phyloP scores from a whole-genome alignment of 2,797 vertebrate genomes.

The Toxotes lorentzi region DNA sequence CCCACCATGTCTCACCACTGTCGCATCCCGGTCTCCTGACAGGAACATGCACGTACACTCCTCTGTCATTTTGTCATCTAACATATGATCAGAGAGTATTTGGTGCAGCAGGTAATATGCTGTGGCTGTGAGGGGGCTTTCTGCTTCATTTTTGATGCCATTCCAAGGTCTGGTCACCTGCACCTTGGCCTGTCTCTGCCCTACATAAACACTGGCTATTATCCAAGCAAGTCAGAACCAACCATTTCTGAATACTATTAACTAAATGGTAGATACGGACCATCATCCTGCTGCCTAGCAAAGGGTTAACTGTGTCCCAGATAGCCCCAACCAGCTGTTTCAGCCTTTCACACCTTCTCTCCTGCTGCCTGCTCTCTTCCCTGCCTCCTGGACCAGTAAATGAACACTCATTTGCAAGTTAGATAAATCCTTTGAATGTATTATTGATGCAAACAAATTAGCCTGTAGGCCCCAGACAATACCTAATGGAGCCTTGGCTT shows the following conservation, averaged over 20 bases:
- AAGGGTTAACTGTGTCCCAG: conserved; percentile 80
- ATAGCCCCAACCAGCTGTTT: conserved; percentile 79
- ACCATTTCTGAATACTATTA: conserved; percentile 41
- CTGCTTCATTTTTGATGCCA: conserved; percentile 70
- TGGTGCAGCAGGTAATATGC: conserved; percentile 67
- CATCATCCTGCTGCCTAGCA: conserved; percentile 31
- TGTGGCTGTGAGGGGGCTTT: conserved; percentile 56
- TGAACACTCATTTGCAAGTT: conserved; percentile 90
- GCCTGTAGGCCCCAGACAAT: conserved; percentile 87
- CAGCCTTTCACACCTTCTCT: conserved; percentile 77
- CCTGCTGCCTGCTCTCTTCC: conserved; percentile 78
- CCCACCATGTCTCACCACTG: conserved; percentile 47
- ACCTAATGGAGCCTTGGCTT: conserved; percentile 88
- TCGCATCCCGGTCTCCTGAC: conserved; percentile 37
- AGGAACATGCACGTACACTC: conserved; percentile 30
- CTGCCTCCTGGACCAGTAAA: conserved; percentile 86
- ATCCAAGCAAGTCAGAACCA: conserved; percentile 59
- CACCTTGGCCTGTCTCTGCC: conserved; percentile 59
- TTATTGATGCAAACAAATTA: conserved; percentile 90
- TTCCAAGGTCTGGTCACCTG: conserved; percentile 72
- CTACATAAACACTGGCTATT: conserved; percentile 64
- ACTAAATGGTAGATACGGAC: conserved; percentile 43
- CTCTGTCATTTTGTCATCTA: conserved; percentile 78
- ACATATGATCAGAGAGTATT: conserved; percentile 75
- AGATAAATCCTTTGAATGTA: conserved; percentile 90